Percentiles rank a stretch among this genome's conserved stretches.
Evolutionary conservation across 2,113 vertebrate genomes (phyloP).

Genomic region (Cheirogaleus medius): DNA sequence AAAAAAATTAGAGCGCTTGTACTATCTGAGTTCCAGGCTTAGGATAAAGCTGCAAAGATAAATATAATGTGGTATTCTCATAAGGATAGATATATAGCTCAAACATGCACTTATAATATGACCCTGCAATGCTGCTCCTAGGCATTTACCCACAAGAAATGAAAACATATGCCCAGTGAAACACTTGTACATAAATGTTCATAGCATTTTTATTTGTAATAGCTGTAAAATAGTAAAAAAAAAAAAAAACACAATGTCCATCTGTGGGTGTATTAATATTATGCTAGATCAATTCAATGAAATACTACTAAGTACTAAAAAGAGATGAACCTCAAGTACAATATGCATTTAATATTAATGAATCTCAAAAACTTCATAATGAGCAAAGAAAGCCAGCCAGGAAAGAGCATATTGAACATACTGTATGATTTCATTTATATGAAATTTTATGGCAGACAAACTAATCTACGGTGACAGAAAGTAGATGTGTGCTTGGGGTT

Average conservation of each 20-base stretch:
- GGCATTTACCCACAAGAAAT: not conserved
- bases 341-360: not conserved
- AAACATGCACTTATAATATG: not conserved
- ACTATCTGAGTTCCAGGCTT: not conserved
- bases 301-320: not conserved
- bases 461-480: not conserved
- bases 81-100: not conserved
- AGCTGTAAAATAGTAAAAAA: not conserved
- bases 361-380: not conserved
- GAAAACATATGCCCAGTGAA: not conserved
- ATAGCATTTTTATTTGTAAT: slow-evolving; percentile 18
- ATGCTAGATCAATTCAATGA: not conserved
- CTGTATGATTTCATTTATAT: not conserved
- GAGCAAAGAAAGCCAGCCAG: not conserved
- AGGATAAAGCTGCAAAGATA: not conserved
- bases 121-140: not conserved
- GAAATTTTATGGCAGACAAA: not conserved
- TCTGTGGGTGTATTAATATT: not conserved
- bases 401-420: not conserved
- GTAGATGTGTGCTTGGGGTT: not conserved
- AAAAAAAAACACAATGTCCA: not conserved
- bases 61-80: not conserved
- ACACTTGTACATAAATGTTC: not conserved
- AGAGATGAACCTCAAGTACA: not conserved
- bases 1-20: not conserved